A percentile compares a stretch with the other conserved stretches of the same genome.
Evolutionary conservation across 2,113 vertebrate genomes (phyloP).

Genomic region (Azemiops feae): DNA sequence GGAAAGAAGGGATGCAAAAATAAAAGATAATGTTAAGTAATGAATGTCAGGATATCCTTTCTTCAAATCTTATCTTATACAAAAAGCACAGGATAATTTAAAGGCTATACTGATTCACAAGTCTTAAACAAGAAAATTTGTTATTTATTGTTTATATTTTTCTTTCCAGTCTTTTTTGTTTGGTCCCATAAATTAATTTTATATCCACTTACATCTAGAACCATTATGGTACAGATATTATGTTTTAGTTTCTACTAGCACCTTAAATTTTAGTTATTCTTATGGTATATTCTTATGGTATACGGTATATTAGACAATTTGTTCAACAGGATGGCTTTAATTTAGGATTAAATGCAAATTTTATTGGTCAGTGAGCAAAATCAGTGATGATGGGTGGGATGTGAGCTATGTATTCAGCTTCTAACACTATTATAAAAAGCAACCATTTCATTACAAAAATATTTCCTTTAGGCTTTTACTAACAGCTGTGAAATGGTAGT

Average conservation of each 20-base stretch:
- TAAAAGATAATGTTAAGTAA: neutral
- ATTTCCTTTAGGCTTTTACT: neutral
- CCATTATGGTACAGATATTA: neutral
- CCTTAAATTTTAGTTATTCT: neutral
- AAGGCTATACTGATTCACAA: neutral
- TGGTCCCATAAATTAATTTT: neutral
- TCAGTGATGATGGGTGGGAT: neutral
- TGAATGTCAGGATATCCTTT: neutral
- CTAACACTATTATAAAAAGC: conserved; percentile 7
- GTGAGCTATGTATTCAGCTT: neutral
- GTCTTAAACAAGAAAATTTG: neutral
- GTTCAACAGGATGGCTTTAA: neutral
- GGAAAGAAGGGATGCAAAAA: neutral
- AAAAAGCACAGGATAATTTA: neutral
- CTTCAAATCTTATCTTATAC: neutral
- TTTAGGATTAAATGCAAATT: neutral
- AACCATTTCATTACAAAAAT: neutral
- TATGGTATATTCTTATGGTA: neutral
- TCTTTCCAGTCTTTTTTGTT: neutral
- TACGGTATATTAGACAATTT: neutral
- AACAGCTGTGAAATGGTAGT: neutral
- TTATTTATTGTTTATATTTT: neutral
- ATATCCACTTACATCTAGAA: neutral
- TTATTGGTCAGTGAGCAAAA: neutral
- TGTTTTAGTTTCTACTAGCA: neutral